Percentiles rank a stretch among this genome's conserved stretches.
Conservation (phyloP, 1,140 invertebrate genomes). For the Eriocheir sinensis region DNA sequence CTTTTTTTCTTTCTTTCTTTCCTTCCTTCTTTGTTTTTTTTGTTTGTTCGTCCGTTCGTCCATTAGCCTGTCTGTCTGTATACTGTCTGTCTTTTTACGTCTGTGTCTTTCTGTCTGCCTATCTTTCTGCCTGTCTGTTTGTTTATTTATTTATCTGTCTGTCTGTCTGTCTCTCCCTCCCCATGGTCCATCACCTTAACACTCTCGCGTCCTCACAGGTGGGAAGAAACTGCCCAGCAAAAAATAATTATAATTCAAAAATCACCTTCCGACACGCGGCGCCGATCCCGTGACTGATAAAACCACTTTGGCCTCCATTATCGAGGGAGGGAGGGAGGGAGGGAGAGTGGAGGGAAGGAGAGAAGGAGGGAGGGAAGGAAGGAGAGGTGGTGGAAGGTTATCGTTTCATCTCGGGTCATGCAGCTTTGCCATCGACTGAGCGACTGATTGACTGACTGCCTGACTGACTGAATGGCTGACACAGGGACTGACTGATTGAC, state of each 20-base stretch:
- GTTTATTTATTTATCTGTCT: too few relatives aligned
- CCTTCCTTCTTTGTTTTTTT: too few relatives aligned
- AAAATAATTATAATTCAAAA: constrained; percentile 7
- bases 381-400: neutral
- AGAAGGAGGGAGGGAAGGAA: neutral
- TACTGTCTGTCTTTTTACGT: too few relatives aligned
- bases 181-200: too few relatives aligned
- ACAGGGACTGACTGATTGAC: too few relatives aligned
- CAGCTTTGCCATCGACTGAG: neutral
- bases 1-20: neutral
- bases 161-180: too few relatives aligned
- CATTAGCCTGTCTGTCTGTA: too few relatives aligned
- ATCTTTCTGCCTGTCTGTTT: too few relatives aligned
- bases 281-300: constrained; percentile 2
- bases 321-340: neutral
- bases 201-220: neutral
- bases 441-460: neutral
- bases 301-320: neutral
- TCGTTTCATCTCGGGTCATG: neutral
- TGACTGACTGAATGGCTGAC: too few relatives aligned
- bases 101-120: too few relatives aligned
- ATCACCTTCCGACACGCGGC: neutral
- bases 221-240: neutral
- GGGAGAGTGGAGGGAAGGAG: neutral
- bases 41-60: too few relatives aligned